phyloP scores from a whole-genome alignment of 2,113 vertebrate species.

The Corythornis cristatus region DNA sequence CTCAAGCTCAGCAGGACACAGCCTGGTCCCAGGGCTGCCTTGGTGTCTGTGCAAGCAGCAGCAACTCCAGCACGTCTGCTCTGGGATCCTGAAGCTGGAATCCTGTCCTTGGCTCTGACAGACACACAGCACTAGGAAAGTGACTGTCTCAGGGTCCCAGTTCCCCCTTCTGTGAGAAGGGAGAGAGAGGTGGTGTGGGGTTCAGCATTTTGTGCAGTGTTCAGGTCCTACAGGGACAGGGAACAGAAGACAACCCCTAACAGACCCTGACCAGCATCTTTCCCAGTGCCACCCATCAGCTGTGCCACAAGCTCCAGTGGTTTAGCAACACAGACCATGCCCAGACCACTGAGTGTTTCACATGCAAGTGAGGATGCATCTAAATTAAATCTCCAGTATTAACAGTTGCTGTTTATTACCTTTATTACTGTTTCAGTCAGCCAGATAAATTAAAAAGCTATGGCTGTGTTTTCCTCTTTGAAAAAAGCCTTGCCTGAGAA shows the following conservation, averaged over 20 bases:
- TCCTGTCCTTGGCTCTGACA: background rate
- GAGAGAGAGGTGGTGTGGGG: background rate
- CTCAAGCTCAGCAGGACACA: background rate
- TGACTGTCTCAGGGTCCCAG: background rate
- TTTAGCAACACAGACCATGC: background rate
- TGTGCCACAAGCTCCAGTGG: background rate
- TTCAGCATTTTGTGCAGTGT: background rate
- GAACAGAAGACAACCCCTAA: background rate
- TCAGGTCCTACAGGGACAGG: background rate
- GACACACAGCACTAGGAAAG: background rate
- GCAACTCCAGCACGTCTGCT: background rate
- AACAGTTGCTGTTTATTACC: background rate
- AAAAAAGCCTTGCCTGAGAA: background rate
- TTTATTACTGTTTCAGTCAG: background rate
- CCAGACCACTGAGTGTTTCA: background rate
- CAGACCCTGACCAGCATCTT: background rate
- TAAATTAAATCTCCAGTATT: background rate
- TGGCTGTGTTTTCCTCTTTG: background rate
- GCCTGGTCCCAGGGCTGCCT: background rate
- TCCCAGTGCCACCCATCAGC: background rate
- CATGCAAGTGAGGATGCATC: background rate
- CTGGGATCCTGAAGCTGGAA: accelerated
- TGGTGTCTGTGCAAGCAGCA: background rate
- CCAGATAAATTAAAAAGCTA: background rate
- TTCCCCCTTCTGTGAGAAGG: background rate